Base-by-base conservation (phyloP, 2,888 invertebrate species). In the Ophonus ardosiacus region DNA sequence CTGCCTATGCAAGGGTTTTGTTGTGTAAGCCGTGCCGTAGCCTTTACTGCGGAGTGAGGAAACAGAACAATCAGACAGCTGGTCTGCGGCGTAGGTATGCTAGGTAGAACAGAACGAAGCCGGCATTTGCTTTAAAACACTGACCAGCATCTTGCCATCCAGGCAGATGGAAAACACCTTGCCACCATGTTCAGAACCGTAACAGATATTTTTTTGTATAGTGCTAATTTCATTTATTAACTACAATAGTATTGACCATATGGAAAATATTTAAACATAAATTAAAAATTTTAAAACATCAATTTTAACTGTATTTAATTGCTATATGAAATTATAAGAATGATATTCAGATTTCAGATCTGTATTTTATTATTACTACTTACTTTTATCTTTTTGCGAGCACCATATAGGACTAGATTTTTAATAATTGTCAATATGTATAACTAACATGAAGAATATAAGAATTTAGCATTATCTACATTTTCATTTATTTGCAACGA, bases 91-190 rank as follows among this genome's bases (percentile, higher is more conserved):
- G 24, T 31, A 31, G 63, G 31, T 15, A 0, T 0, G 68, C 2
- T 40, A 68, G 68, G 68, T 68, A 68, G 13, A 68, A 18, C 17
- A 68, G 13, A 68, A 18, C 17, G 43, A 63, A 24, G 43, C 43
- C 71, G 71, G 18, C 15, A 18, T 18, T 43, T 10, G 43, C 40
- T 17, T 51, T 31, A 31, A 0, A 31, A 6, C 6, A 10, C 43
- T 51, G 43, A 17, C 43, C 71, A 18, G 71, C 71, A n/a, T 74
- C 18, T 3, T 43, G 17, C 17, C 15, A 8, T 10, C 40, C 40
- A 74, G 71, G 40, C 43, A 40, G 71, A 74, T 74, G 40, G 71
- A 74, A 18, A 43, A 43, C 71, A 74, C 51, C 71, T 74, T 74
- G 71, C 71, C 68, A 18, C 40, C 31, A 31, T 74, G 68, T 15